Percentiles rank a stretch among this genome's conserved stretches.
Conservation (phyloP, 2,888 invertebrate species). For the Uropetala carovei region DNA sequence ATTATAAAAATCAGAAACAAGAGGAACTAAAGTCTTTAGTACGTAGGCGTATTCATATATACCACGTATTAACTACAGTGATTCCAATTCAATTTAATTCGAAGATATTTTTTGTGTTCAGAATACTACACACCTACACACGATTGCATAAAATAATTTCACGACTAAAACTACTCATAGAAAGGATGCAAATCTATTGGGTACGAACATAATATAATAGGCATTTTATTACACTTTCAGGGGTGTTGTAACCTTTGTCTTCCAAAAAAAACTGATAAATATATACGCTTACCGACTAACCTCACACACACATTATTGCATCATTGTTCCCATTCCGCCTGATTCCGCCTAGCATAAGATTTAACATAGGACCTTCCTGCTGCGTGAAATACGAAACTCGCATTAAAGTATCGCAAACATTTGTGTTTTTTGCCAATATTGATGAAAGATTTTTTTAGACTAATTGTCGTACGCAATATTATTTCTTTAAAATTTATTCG, state of each 20-base stretch:
- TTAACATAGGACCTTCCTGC: too few relatives aligned
- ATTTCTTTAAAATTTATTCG: too few relatives aligned
- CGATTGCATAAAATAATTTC: not conserved
- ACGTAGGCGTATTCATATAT: too few relatives aligned
- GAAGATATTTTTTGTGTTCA: not conserved
- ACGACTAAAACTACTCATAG: not conserved
- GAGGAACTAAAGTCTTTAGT: not conserved
- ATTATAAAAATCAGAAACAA: not conserved
- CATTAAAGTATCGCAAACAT: too few relatives aligned
- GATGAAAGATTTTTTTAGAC: too few relatives aligned
- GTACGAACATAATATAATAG: not conserved
- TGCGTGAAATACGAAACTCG: too few relatives aligned
- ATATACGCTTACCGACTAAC: not conserved
- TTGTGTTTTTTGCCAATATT: too few relatives aligned
- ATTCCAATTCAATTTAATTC: not conserved
- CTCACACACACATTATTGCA: not conserved
- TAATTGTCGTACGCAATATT: too few relatives aligned
- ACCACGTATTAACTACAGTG: not conserved
- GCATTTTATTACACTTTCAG: not conserved
- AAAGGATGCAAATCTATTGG: not conserved
- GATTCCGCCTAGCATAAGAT: not conserved
- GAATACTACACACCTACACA: conserved; percentile 27
- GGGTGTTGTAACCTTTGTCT: not conserved
- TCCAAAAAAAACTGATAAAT: not conserved
- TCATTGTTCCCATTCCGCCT: not conserved